Base-by-base conservation (phyloP, 2,888 invertebrate genomes). In the Acanthosepion esculentum region DNA sequence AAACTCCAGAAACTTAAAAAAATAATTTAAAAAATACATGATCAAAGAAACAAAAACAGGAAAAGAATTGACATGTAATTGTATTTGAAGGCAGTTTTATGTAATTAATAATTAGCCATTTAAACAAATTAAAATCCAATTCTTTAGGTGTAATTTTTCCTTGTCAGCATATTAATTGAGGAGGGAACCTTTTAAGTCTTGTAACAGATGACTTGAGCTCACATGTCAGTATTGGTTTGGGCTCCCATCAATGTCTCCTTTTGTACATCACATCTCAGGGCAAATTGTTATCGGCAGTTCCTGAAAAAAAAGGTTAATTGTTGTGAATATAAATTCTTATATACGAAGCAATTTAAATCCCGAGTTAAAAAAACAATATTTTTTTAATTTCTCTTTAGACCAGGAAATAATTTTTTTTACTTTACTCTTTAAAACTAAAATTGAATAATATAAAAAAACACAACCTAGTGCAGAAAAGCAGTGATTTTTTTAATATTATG, bases 91-190 rank as follows among this genome's bases (percentile, higher is more conserved):
- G 29, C n/a, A 78, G 78, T 78, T 78, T 78, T n/a, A 78, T 78
- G 78, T n/a, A 78, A 78, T 78, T 78, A 78, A 29, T 78, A 78
- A 78, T 78, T 78, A n/a, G 29, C 78, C 78, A n/a, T 78, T 78
- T 78, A 78, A 78, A n/a, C 78, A 78, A 78, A 78, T 78, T 78
- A 78, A 78, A 78, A 29, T 78, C 78, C 78, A 78, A 29, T 78
- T 29, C n/a, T 78, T 15, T n/a, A 8, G 78, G 29, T 78, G 78
- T 78, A 78, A 78, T 78, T 78, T 78, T 78, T 78, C 78, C 78
- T 78, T 78, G 29, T 78, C 8, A n/a, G 78, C n/a, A 12, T 29
- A 29, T 78, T 78, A 78, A 78, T 78, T 78, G 78, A 78, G 12
- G 78, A n/a, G n/a, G n/a, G n/a, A 29, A 78, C 78, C 78, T n/a